phyloP scores from a whole-genome alignment of 2,797 vertebrate species.

The Miichthys miiuy region DNA sequence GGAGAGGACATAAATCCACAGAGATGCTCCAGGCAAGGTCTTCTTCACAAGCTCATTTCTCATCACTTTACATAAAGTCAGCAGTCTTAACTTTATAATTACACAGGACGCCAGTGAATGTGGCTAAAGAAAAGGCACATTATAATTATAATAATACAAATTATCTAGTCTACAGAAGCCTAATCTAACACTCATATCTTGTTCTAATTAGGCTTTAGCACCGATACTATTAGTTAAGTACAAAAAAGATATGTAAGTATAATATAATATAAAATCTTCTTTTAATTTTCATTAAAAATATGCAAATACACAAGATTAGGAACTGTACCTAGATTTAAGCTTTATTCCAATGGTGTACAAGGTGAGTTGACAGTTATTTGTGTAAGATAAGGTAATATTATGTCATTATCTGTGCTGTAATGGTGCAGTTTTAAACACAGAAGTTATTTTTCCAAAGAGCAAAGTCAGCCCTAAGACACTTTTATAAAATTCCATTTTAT shows the following conservation, averaged over 20 bases:
- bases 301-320: background rate
- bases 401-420: background rate
- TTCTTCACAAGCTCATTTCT: constrained; percentile 75
- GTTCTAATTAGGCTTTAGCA: background rate
- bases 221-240: background rate
- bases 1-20: constrained; percentile 69
- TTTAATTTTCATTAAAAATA: background rate
- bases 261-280: background rate
- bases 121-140: constrained; percentile 46
- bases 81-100: constrained; percentile 73
- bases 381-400: background rate
- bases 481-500: background rate
- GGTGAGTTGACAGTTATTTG: background rate
- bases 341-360: background rate
- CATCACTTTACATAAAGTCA: constrained; percentile 77
- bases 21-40: constrained; percentile 79
- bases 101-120: constrained; percentile 49
- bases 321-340: background rate
- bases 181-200: background rate
- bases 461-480: background rate
- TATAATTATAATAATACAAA: background rate
- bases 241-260: background rate
- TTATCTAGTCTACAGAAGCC: background rate
- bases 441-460: background rate
- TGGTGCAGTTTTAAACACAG: no score